Conservation (phyloP, 1,140 invertebrate species). For the Nixonia krombeini region DNA sequence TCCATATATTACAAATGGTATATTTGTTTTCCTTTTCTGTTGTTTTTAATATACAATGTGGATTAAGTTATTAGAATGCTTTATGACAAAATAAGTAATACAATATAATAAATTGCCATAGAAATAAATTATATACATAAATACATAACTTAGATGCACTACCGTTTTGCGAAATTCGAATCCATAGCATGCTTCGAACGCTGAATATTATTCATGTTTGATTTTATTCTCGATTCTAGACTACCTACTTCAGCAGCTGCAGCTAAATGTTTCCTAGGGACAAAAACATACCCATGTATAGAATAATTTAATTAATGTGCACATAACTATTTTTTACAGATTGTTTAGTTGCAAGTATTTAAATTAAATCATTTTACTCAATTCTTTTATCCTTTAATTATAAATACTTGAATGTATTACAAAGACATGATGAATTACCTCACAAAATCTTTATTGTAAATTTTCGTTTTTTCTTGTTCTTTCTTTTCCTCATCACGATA, state of each 20-base stretch:
- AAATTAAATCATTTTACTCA: too few species aligned
- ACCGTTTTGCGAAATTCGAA: constrained; percentile 78
- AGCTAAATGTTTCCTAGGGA: constrained; percentile 78
- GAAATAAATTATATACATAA: not conserved
- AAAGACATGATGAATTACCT: too few species aligned
- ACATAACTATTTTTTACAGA: not conserved
- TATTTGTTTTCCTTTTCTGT: not conserved
- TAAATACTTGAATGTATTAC: too few species aligned
- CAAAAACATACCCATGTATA: constrained; percentile 21
- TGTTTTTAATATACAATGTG: not conserved
- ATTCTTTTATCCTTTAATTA: not conserved
- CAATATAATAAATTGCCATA: not conserved
- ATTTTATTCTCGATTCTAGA: constrained; percentile 83
- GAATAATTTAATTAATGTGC: not conserved
- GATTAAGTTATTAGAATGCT: not conserved
- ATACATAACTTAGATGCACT: constrained; percentile 25
- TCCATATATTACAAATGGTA: not conserved
- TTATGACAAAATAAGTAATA: too few species aligned
- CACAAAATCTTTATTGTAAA: constrained; percentile 72
- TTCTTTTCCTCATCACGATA: constrained; percentile 77
- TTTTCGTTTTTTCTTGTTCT: constrained; percentile 72
- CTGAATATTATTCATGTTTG: constrained; percentile 88
- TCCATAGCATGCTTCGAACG: constrained; percentile 78
- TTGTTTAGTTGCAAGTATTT: not conserved
- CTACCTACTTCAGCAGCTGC: constrained; percentile 77